phyloP scores from a whole-genome alignment of 2,113 vertebrate species.

The Formicarius rufipectus region DNA sequence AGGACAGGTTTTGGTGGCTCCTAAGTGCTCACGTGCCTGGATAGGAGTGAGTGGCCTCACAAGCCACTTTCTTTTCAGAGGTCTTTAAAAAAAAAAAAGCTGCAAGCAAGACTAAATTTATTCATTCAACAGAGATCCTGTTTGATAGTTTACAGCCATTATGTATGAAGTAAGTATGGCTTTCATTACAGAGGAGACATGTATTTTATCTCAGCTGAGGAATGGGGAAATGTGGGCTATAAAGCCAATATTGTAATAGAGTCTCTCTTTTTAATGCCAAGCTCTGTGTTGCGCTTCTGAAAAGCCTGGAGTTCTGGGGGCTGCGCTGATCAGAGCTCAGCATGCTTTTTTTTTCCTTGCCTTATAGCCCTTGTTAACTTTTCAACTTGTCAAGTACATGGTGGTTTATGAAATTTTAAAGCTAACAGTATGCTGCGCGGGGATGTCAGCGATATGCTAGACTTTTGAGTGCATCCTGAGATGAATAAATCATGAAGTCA shows the following conservation, averaged over 20 bases:
- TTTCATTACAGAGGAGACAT: constrained; percentile 21
- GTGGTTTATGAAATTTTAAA: constrained; percentile 67
- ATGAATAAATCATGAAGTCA: constrained; percentile 66
- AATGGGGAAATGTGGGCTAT: background rate
- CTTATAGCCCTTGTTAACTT: constrained; percentile 54
- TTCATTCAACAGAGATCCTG: background rate
- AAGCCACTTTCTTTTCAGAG: background rate
- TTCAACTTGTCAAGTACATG: constrained; percentile 53
- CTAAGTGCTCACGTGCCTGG: fast-evolving
- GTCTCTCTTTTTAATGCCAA: constrained; percentile 7
- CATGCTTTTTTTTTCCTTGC: background rate
- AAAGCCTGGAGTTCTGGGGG: background rate
- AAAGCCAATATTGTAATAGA: constrained; percentile 39
- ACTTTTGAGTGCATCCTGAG: constrained; percentile 55
- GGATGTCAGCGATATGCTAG: background rate
- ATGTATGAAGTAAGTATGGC: background rate
- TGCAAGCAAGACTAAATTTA: background rate
- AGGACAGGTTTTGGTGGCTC: background rate
- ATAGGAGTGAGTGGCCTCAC: background rate
- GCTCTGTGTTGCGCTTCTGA: background rate
- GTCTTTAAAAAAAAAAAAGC: background rate
- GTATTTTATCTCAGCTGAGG: constrained; percentile 23
- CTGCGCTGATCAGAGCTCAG: constrained; percentile 40
- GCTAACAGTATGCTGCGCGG: constrained; percentile 26
- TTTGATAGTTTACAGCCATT: constrained; percentile 10